Conservation (phyloP, 2,113 vertebrate species). For the Leptobrachium ailaonicum region DNA sequence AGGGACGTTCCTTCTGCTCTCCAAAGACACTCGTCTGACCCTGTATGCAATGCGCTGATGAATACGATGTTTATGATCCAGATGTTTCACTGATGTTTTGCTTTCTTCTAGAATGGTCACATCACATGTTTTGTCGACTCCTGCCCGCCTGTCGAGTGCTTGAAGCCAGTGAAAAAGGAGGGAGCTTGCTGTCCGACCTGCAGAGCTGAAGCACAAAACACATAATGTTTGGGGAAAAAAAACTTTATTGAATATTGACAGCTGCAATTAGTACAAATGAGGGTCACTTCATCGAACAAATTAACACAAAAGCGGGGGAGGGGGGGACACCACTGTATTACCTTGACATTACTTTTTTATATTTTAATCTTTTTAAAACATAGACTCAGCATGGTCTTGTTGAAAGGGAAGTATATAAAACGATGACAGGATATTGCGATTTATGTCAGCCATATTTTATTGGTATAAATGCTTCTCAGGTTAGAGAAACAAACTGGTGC, state of each 20-base stretch:
- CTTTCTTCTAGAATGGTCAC: slow-evolving; percentile 77
- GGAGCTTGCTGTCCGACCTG: slow-evolving; percentile 87
- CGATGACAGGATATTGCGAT: slow-evolving; percentile 59
- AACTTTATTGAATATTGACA: not conserved
- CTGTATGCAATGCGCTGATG: too few relatives aligned
- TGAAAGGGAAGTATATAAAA: slow-evolving; percentile 69
- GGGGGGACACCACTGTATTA: not conserved
- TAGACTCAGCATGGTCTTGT: slow-evolving; percentile 27
- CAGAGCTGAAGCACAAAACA: slow-evolving; percentile 44
- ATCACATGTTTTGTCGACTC: slow-evolving; percentile 91
- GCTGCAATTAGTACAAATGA: not conserved
- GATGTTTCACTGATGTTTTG: not conserved
- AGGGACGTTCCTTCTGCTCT: too few relatives aligned
- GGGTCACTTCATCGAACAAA: slow-evolving; percentile 50
- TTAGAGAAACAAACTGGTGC: slow-evolving; percentile 72
- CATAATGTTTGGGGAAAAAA: slow-evolving; percentile 4
- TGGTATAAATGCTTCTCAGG: slow-evolving; percentile 73
- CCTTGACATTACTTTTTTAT: slow-evolving; percentile 3
- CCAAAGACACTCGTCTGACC: too few relatives aligned
- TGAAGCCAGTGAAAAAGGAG: slow-evolving; percentile 71
- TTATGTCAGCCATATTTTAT: slow-evolving; percentile 60
- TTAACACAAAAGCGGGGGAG: slow-evolving; percentile 39
- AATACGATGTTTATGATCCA: too few relatives aligned
- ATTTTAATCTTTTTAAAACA: not conserved
- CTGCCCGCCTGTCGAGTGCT: slow-evolving; percentile 72